Evolutionary conservation across 2,113 vertebrate genomes (phyloP), one percentile per base, ranked within the genome.

Genomic region (Mobula hypostoma): DNA sequence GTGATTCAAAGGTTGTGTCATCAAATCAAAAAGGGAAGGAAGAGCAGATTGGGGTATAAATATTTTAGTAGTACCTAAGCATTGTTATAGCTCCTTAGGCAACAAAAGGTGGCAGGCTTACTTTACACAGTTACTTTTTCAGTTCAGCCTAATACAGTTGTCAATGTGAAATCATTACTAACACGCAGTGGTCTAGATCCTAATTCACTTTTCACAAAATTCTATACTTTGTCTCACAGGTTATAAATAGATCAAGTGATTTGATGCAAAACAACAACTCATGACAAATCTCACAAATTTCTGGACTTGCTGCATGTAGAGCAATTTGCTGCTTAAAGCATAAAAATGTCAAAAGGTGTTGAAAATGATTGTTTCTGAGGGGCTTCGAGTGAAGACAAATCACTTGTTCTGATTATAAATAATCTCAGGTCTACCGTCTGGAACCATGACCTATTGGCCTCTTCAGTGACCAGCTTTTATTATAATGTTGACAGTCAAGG

Each of bases 341-440:
- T 32, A 90, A 66, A 90, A 66, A 90, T 90, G 85, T 90, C 61
- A 66, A 90, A 68, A 8, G 61, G 85, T 63, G 32, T 66, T 68
- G 85, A 90, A 90, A 88, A 88, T 88, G 27, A 90, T 90, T 90
- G 61, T 90, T 90, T 90, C 85, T 66, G 85, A 90, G 85, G 85
- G 29, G 61, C 32, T 90, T 15, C n/a, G 61, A 90, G 85, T 90
- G 85, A 90, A 66, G 27, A 90, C 61, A 90, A 90, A 90, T 90
- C 85, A 90, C 61, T 90, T 90, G 61, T 32, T 15, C 85, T 90
- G 85, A 61, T 90, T 90, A 90, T 90, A 90, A 90, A 90, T 90
- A 90, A 66, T 90, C 61, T 90, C 61, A 32, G 63, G 85, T 14
- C 61, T 66, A 36, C 61, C 6, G n/a, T 90, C 14, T 90, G 85